Evolutionary conservation across 2,888 invertebrate genomes (phyloP).

Genomic region (Laothoe populi): DNA sequence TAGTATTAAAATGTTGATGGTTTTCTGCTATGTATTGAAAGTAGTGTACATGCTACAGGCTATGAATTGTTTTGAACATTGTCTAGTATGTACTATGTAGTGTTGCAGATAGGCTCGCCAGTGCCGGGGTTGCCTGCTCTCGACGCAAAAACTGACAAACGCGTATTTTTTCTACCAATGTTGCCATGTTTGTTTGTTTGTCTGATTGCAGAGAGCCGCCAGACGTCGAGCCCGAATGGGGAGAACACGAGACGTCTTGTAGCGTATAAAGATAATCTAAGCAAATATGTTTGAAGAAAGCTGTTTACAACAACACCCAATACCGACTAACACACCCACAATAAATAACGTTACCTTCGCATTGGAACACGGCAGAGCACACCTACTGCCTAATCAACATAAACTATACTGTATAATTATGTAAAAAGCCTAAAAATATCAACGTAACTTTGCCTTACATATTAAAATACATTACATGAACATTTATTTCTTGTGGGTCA

Average conservation of each 20-base stretch:
- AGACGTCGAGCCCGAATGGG: slow-evolving; percentile 50
- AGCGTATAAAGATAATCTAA: slow-evolving; percentile 59
- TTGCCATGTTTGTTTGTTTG: slow-evolving; percentile 82
- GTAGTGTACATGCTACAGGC: slow-evolving; percentile 19
- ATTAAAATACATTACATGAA: slow-evolving; percentile 36
- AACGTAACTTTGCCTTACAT: slow-evolving; percentile 11
- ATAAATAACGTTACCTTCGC: slow-evolving; percentile 50
- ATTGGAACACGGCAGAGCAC: neutral
- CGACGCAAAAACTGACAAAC: slow-evolving; percentile 48
- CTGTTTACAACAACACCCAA: slow-evolving; percentile 40
- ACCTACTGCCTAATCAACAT: neutral
- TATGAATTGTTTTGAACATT: slow-evolving; percentile 43
- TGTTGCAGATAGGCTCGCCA: slow-evolving; percentile 78
- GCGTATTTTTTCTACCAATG: slow-evolving; percentile 53
- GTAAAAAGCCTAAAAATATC: slow-evolving; percentile 9
- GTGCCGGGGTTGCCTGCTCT: slow-evolving; percentile 68
- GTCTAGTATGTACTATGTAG: slow-evolving; percentile 71
- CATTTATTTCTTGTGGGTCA: slow-evolving; percentile 70
- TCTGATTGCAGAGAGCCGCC: slow-evolving; percentile 75
- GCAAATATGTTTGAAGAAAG: slow-evolving; percentile 37
- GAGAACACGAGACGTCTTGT: slow-evolving; percentile 62
- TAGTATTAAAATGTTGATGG: slow-evolving; percentile 1
- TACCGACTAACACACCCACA: slow-evolving; percentile 47
- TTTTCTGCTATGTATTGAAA: slow-evolving; percentile 4
- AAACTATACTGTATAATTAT: neutral